Conservation (phyloP, 1,140 invertebrate species). For the Pemphigus obesinymphae region DNA sequence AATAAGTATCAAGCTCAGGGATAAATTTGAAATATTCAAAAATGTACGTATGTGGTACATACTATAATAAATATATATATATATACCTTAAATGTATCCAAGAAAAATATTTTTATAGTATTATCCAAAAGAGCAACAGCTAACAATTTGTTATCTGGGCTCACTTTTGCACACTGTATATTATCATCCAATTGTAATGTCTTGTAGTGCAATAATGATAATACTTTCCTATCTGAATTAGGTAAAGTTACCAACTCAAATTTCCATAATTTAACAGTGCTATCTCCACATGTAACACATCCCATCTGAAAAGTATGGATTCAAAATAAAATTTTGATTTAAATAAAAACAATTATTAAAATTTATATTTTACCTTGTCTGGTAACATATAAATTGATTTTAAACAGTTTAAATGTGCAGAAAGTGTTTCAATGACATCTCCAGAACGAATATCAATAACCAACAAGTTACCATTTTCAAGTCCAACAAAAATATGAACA, state of each 20-base stretch:
- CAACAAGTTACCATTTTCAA: constrained; percentile 79
- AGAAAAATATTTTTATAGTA: constrained; percentile 93
- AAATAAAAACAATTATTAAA: neutral
- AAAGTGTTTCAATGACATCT: constrained; percentile 68
- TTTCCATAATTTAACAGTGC: constrained; percentile 89
- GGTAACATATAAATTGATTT: constrained; percentile 72
- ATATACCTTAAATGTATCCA: constrained; percentile 83
- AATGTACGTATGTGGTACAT: too few species aligned
- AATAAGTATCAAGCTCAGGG: too few species aligned
- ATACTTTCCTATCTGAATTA: constrained; percentile 61
- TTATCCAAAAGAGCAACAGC: constrained; percentile 86
- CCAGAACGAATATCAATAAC: constrained; percentile 82
- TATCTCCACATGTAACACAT: constrained; percentile 81
- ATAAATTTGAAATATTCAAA: too few species aligned
- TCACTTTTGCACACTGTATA: constrained; percentile 76
- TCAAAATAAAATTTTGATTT: neutral
- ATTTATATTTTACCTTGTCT: constrained; percentile 58
- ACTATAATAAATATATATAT: too few species aligned
- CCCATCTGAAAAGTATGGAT: constrained; percentile 59
- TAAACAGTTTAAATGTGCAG: constrained; percentile 74
- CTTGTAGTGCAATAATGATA: constrained; percentile 73
- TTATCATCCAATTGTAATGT: constrained; percentile 83
- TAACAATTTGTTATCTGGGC: constrained; percentile 80
- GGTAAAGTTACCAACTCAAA: constrained; percentile 75
- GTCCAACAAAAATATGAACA: constrained; percentile 80